Evolutionary conservation across 2,888 invertebrate species (phyloP), one percentile per base, ranked within the genome.

Genomic region (Pomacea canaliculata): DNA sequence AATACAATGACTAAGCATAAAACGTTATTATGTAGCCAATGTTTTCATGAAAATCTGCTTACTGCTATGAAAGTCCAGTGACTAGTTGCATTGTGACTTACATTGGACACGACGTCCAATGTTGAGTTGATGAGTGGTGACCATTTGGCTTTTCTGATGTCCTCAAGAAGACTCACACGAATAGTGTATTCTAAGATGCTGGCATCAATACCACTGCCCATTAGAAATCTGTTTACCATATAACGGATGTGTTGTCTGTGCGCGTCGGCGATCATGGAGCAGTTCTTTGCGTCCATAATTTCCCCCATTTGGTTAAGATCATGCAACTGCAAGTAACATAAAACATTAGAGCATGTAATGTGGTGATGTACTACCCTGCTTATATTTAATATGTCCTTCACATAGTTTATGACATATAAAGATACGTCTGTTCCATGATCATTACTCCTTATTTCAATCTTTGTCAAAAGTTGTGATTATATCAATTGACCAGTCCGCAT

Each of bases 101-200:
- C 74, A 23, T 68, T 74, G 18, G 74, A 69, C 48, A 74, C 62
- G 27, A 74, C 69, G 51, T 74, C 74, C 69, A 37, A 60, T 1
- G 69, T 49, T 19, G 74, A 60, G 62, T 74, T 74, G 74, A 74
- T 23, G 7, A 74, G 69, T 3, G 69, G n/a, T 48, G 62, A 27
- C 62, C 62, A 68, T 1, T 27, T n/a, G n/a, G 59, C 60, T 49
- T 68, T n/a, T 23, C 12, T 19, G 16, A 74, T 37, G 68, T 74
- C 74, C 12, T 73, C 73, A 46, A 37, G 37, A 12, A 73, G 49
- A 51, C 51, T 49, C 1, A 13, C 3, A 0, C 59, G 4, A 51
- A 73, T 51, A 18, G 19, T 16, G 10, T 66, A n/a, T 19, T 63
- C 7, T 27, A 63, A 27, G 27, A 63, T 63, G 27, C 7, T 63